Evolutionary conservation across 2,113 vertebrate genomes (phyloP).

Genomic region (Noctilio leporinus): DNA sequence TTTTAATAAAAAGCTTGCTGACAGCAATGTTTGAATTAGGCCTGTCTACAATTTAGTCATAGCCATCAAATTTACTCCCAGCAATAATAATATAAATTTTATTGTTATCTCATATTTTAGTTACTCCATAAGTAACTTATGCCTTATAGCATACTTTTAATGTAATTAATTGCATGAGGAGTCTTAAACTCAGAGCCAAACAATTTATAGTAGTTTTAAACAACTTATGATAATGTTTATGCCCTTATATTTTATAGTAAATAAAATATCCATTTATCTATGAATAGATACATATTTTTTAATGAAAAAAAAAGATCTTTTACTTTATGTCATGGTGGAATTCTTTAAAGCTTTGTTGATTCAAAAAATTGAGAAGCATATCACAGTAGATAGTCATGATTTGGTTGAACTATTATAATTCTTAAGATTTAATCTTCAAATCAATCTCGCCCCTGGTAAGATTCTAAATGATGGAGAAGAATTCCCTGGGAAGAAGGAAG

Average conservation of each 20-base stretch:
- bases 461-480: not conserved
- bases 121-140: not conserved
- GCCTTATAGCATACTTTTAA: not conserved
- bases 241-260: not conserved
- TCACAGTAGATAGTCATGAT: not conserved
- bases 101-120: not conserved
- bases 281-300: not conserved
- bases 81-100: not conserved
- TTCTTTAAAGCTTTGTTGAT: slow-evolving; percentile 14
- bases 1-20: not conserved
- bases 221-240: not conserved
- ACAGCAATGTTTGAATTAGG: not conserved
- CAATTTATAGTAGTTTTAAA: not conserved
- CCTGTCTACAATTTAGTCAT: not conserved
- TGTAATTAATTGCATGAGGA: not conserved
- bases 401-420: not conserved
- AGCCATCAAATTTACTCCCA: not conserved
- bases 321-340: not conserved
- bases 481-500: slow-evolving; percentile 3
- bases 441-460: not conserved
- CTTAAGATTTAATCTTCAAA: not conserved
- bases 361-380: not conserved
- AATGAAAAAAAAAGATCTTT: not conserved
- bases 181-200: not conserved
- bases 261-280: not conserved